Conservation (phyloP, 2,888 invertebrate species). For the Hemistola chrysoprasaria region DNA sequence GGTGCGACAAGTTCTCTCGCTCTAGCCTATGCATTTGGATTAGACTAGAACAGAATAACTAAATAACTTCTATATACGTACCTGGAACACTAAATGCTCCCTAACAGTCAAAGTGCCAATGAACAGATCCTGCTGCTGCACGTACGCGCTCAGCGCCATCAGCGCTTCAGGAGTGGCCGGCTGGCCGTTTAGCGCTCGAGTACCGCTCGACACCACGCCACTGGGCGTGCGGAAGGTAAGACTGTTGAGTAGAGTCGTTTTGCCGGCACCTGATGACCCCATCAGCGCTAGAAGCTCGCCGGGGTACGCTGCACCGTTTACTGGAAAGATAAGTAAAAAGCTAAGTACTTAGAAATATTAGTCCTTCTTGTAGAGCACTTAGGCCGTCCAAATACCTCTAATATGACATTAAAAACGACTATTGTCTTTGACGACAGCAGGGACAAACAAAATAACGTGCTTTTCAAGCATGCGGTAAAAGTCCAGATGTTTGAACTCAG, state of each 20-base stretch:
- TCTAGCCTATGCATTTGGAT: no score
- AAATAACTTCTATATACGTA: conserved; percentile 45
- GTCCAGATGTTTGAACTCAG: no score
- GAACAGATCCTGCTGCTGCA: conserved; percentile 97
- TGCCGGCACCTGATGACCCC: conserved; percentile 96
- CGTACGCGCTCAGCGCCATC: conserved; percentile 92
- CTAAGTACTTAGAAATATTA: no score
- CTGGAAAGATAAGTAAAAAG: conserved; percentile 74
- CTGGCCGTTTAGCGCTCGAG: conserved; percentile 87
- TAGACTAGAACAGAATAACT: no score
- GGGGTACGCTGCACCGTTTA: conserved; percentile 91
- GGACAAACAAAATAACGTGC: no score
- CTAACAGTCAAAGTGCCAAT: conserved; percentile 94
- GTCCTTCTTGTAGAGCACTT: no score
- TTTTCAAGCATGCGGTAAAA: no score
- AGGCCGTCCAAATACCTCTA: no score
- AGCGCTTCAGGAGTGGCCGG: conserved; percentile 87
- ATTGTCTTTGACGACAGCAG: no score
- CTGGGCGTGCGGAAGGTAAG: conserved; percentile 90
- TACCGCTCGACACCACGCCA: conserved; percentile 84
- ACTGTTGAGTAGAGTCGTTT: conserved; percentile 95
- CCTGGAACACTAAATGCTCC: conserved; percentile 95
- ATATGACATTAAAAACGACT: no score
- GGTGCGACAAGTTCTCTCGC: no score
- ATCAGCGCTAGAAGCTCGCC: conserved; percentile 94